phyloP scores from a whole-genome alignment of 2,888 invertebrate genomes.

The Hyppa rectilinea region DNA sequence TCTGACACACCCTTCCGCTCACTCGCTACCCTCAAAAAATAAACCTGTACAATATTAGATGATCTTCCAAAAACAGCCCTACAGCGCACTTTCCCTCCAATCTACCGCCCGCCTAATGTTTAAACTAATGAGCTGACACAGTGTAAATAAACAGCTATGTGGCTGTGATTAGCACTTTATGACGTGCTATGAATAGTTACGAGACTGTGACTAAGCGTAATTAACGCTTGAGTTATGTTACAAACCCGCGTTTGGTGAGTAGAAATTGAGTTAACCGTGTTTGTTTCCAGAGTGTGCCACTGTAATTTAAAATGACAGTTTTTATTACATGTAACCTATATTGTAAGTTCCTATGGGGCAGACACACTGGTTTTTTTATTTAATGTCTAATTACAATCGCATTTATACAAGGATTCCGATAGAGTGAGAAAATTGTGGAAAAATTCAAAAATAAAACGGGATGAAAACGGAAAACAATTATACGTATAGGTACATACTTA shows the following conservation, averaged over 20 bases:
- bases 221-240: constrained; percentile 48
- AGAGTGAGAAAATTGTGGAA: too few species aligned
- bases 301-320: not conserved
- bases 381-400: not conserved
- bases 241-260: constrained; percentile 16
- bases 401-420: too few species aligned
- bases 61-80: not conserved
- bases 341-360: not conserved
- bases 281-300: not conserved
- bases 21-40: too few species aligned
- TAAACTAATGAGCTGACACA: constrained; percentile 55
- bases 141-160: constrained; percentile 55
- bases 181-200: constrained; percentile 60
- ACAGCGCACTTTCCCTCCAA: not conserved
- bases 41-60: not conserved
- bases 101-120: constrained; percentile 34
- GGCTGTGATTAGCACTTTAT: constrained; percentile 59
- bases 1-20: too few species aligned
- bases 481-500: not conserved
- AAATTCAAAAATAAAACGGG: not conserved
- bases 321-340: not conserved
- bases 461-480: not conserved
- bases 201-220: constrained; percentile 54
- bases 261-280: constrained; percentile 22
- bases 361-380: not conserved